Evolutionary conservation across 2,113 vertebrate species (phyloP).

Genomic region (Cathartes aura): DNA sequence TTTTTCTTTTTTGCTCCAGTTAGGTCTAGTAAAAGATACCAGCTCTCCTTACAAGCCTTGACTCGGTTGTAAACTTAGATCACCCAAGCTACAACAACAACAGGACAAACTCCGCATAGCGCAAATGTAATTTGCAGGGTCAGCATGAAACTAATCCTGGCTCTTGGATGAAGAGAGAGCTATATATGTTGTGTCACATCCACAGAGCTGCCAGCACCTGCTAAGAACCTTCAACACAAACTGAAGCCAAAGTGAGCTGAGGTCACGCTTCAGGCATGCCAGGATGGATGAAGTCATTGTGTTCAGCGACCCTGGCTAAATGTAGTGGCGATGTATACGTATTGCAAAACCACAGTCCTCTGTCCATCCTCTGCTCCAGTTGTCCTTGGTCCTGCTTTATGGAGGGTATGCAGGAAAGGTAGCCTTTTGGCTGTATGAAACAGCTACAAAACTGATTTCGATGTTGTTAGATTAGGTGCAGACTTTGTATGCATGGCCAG

Average conservation of each 20-base stretch:
- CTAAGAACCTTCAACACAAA: constrained; percentile 59
- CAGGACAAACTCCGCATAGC: constrained; percentile 35
- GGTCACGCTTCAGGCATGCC: constrained; percentile 38
- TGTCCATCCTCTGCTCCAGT: not conserved
- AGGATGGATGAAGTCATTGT: constrained; percentile 48
- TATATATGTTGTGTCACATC: constrained; percentile 66
- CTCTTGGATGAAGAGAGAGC: constrained; percentile 41
- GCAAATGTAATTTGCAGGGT: constrained; percentile 55
- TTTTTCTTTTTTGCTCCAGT: not conserved
- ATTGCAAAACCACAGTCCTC: not conserved
- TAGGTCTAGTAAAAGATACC: not conserved
- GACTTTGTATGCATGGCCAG: not conserved
- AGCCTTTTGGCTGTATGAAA: not conserved
- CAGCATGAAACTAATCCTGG: constrained; percentile 49
- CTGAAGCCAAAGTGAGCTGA: constrained; percentile 57
- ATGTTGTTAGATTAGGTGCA: not conserved
- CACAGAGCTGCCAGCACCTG: constrained; percentile 50
- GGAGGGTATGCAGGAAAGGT: not conserved
- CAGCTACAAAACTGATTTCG: not conserved
- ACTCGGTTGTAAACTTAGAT: constrained; percentile 41
- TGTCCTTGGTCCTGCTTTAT: not conserved
- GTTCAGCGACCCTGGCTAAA: constrained; percentile 1
- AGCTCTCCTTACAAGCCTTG: constrained; percentile 26
- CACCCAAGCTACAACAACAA: constrained; percentile 34
- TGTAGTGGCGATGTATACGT: not conserved